These are phyloP conservation scores for Solen grandis DNA, from an alignment of 1,140 invertebrate species.

Conservation along the genomic window DNA sequence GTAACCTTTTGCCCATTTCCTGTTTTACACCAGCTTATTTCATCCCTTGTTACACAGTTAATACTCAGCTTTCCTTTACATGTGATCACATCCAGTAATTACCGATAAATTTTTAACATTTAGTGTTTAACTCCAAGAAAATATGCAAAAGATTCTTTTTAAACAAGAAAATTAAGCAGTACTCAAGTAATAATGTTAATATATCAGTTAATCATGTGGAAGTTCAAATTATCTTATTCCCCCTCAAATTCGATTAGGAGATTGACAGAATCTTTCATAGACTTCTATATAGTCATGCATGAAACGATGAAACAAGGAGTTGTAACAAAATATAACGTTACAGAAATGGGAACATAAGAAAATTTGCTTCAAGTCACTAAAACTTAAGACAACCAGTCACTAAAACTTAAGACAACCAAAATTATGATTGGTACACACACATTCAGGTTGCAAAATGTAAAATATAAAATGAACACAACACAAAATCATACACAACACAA, in stretches of 20 bases:
- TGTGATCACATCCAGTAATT: too few species aligned
- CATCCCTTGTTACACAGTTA: too few species aligned
- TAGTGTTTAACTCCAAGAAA: too few species aligned
- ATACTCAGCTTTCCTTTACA: too few species aligned
- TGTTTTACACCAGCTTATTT: too few species aligned
- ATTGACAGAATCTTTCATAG: not conserved
- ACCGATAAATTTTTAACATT: too few species aligned
- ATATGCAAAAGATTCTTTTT: not conserved
- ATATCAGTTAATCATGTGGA: not conserved
- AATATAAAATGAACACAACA: not conserved
- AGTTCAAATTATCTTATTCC: not conserved
- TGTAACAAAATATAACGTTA: not conserved
- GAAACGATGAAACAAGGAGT: not conserved
- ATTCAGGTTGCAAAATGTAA: constrained; percentile 7
- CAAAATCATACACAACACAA: constrained; percentile 16
- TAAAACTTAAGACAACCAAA: constrained; percentile 50
- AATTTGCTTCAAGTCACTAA: not conserved
- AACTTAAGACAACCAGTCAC: not conserved
- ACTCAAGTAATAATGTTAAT: too few species aligned
- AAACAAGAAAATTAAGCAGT: not conserved
- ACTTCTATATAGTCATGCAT: not conserved
- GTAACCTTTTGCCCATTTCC: too few species aligned
- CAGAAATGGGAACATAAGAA: not conserved
- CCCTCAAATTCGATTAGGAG: not conserved
- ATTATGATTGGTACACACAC: constrained; percentile 33